Conservation (phyloP, 2,797 vertebrate species). For the Lagocephalus sceleratus region DNA sequence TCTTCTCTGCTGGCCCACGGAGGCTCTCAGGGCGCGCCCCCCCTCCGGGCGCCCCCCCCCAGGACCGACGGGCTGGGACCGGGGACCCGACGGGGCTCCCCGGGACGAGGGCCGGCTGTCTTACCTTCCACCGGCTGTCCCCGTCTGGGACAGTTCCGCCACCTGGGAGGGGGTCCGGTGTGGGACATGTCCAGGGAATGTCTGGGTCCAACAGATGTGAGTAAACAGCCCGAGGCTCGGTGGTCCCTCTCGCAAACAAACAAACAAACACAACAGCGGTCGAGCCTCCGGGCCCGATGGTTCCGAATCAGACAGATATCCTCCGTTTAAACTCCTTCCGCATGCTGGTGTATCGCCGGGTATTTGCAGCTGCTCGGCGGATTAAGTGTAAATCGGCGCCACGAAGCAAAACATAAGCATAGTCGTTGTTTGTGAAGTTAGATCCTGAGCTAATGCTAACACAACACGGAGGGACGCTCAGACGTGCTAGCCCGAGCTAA, state of each 20-base stretch:
- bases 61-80: too few relatives aligned
- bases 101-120: too few relatives aligned
- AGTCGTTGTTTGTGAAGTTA: constrained; percentile 19
- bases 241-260: constrained; percentile 22
- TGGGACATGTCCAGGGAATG: constrained; percentile 77
- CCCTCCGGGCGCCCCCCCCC: too few relatives aligned
- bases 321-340: constrained; percentile 22
- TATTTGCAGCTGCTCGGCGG: constrained; percentile 5
- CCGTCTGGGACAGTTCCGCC: constrained; percentile 92
- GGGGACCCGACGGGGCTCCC: too few relatives aligned
- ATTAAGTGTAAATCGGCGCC: constrained; percentile 4
- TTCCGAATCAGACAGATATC: constrained; percentile 32
- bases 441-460: constrained; percentile 35
- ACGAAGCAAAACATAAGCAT: background rate
- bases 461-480: constrained; percentile 20
- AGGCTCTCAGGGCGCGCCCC: too few relatives aligned
- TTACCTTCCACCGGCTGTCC: constrained; percentile 94
- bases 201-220: constrained; percentile 1
- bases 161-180: constrained; percentile 90
- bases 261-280: too few relatives aligned
- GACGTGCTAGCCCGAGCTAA: constrained; percentile 29
- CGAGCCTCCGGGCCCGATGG: constrained; percentile 43
- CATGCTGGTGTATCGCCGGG: constrained; percentile 20
- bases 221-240: constrained; percentile 7
- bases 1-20: too few relatives aligned